A percentile compares a stretch with the other conserved stretches of the same genome.
phyloP scores from a whole-genome alignment of 2,113 vertebrate genomes.

The Pelmatolapia mariae region DNA sequence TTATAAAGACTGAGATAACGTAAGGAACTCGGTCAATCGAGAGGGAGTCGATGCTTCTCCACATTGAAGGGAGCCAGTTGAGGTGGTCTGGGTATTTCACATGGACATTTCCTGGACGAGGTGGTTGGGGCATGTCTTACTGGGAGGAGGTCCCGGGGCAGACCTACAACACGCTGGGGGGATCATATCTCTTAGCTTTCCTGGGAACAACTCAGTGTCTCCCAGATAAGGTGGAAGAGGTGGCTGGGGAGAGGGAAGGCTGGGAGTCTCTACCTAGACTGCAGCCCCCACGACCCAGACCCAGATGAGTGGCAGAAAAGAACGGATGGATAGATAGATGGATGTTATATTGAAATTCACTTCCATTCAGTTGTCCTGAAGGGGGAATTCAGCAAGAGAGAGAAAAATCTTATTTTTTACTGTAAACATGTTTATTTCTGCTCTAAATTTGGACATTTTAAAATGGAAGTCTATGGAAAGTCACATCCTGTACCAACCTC shows the following conservation, averaged over 20 bases:
- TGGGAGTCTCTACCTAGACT: background rate
- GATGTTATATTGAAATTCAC: background rate
- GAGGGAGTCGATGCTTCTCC: background rate
- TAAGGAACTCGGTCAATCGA: background rate
- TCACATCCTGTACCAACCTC: background rate
- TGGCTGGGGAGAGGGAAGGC: background rate
- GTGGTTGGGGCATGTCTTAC: background rate
- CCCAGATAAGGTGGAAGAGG: background rate
- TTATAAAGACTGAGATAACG: background rate
- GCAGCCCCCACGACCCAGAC: background rate
- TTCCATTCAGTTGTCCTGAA: background rate
- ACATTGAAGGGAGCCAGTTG: background rate
- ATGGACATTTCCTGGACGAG: background rate
- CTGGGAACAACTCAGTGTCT: background rate
- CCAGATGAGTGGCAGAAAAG: background rate
- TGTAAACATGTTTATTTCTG: background rate
- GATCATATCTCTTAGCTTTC: background rate
- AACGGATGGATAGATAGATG: background rate
- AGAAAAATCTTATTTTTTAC: background rate
- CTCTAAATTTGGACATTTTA: background rate
- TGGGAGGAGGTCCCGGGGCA: fast-evolving
- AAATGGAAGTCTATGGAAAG: background rate
- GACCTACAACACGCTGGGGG: background rate
- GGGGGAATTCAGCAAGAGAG: background rate
- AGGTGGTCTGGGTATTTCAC: background rate